phyloP scores from a whole-genome alignment of 2,113 vertebrate genomes.

The Heloderma charlesbogerti region DNA sequence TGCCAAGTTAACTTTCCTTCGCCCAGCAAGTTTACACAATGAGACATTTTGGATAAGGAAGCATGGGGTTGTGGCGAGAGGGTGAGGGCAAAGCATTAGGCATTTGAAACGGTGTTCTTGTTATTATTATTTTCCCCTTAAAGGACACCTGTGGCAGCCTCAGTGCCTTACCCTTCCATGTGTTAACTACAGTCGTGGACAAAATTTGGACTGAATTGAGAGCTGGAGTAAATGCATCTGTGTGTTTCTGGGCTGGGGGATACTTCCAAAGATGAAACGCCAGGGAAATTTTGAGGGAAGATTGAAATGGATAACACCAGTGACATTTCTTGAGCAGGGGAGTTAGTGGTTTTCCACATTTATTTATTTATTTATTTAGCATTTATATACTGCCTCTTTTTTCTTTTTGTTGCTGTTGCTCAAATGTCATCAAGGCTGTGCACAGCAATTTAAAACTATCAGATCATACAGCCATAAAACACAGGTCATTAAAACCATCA shows the following conservation, averaged over 20 bases:
- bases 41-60: constrained; percentile 49
- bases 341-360: too few species aligned
- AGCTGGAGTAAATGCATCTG: too few species aligned
- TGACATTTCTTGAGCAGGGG: neutral
- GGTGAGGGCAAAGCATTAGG: neutral
- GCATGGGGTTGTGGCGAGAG: constrained; percentile 33
- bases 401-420: neutral
- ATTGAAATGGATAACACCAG: neutral
- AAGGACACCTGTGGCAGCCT: constrained; percentile 49
- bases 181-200: neutral
- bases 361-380: too few species aligned
- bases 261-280: neutral
- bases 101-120: constrained; percentile 52
- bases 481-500: too few species aligned
- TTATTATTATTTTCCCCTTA: constrained; percentile 55
- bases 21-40: constrained; percentile 80
- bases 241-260: constrained; percentile 12
- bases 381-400: neutral
- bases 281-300: neutral
- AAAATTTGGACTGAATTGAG: neutral
- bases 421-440: too few species aligned
- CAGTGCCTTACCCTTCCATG: neutral
- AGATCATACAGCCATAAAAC: too few species aligned
- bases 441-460: too few species aligned
- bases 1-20: constrained; percentile 84